Percentiles rank a stretch among this genome's conserved stretches.
Evolutionary conservation across 2,113 vertebrate species (phyloP).

Genomic region (Cygnus atratus): DNA sequence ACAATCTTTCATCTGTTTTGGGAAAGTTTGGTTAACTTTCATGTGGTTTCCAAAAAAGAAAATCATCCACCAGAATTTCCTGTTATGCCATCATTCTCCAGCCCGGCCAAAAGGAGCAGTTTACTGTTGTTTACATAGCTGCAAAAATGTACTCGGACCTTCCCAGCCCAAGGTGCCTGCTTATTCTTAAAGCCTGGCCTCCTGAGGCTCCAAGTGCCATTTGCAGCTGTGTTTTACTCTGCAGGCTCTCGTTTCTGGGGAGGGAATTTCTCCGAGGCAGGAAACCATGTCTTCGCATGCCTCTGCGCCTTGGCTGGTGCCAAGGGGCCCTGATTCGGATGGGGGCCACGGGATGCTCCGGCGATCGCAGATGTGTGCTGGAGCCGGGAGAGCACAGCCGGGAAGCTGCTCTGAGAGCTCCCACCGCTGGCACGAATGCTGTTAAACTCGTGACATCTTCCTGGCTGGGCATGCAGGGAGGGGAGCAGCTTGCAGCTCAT

Average conservation of each 20-base stretch:
- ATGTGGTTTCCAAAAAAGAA: constrained; percentile 66
- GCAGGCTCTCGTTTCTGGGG: constrained; percentile 46
- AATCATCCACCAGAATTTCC: constrained; percentile 68
- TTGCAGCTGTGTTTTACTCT: constrained; percentile 65
- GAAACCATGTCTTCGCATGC: constrained; percentile 37
- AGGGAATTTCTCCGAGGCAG: constrained; percentile 53
- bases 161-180: constrained; percentile 66
- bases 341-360: neutral
- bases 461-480: neutral
- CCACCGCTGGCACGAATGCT: rapidly evolving
- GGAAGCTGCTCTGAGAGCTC: neutral
- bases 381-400: neutral
- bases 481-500: rapidly evolving
- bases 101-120: constrained; percentile 48
- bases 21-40: constrained; percentile 68
- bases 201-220: constrained; percentile 21
- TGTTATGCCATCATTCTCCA: constrained; percentile 63
- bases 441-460: neutral
- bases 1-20: constrained; percentile 65
- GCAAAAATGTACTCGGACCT: constrained; percentile 56
- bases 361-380: neutral
- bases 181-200: constrained; percentile 56
- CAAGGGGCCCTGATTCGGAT: constrained; percentile 15
- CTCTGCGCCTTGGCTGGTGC: neutral
- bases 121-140: constrained; percentile 71